Evolutionary conservation across 2,113 vertebrate species (phyloP).

Genomic region (Dipodomys stephensi): DNA sequence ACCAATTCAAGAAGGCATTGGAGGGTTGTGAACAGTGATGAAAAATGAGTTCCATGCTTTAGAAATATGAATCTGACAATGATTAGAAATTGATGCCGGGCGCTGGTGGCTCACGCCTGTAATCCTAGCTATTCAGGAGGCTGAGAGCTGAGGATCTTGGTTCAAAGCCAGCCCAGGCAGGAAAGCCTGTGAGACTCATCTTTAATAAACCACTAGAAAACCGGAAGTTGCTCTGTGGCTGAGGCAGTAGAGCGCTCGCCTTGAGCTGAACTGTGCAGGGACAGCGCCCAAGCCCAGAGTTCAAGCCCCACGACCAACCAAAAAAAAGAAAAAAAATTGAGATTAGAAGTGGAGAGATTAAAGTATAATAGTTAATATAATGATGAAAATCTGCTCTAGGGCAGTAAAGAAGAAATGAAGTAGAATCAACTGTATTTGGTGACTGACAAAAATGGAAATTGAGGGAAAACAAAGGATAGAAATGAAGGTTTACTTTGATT

Average conservation of each 20-base stretch:
- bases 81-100: not conserved
- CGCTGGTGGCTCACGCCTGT: too few species aligned
- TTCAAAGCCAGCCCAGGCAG: too few species aligned
- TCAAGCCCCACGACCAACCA: too few species aligned
- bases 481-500: not conserved
- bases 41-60: slow-evolving; percentile 2
- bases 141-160: too few species aligned
- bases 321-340: not conserved
- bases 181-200: too few species aligned
- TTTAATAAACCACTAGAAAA: too few species aligned
- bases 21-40: slow-evolving; percentile 22
- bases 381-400: not conserved
- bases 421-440: not conserved
- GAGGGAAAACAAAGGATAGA: not conserved
- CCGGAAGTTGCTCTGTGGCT: too few species aligned
- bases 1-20: not conserved
- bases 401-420: not conserved
- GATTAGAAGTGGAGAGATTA: slow-evolving; percentile 15
- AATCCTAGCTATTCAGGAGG: too few species aligned
- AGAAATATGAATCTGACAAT: not conserved
- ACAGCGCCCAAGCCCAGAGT: too few species aligned
- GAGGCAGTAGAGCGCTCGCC: too few species aligned
- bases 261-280: too few species aligned
- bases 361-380: slow-evolving; percentile 6
- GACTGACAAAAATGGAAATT: not conserved